phyloP scores from a whole-genome alignment of 2,113 vertebrate species.

The Cavia aperea region DNA sequence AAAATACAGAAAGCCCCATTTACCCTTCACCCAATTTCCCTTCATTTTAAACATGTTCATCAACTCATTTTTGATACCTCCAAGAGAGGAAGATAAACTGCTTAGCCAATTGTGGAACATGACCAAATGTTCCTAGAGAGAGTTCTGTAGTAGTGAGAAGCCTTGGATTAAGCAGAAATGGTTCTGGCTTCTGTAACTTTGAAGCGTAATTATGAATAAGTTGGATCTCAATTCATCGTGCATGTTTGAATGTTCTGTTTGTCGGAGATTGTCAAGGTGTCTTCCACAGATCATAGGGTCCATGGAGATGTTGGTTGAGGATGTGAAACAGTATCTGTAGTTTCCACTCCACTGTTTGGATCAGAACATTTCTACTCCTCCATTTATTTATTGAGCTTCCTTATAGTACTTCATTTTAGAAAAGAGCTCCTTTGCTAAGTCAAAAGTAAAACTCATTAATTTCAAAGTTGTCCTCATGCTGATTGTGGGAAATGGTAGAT shows the following conservation, averaged over 20 bases:
- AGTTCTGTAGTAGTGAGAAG: neutral
- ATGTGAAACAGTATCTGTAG: neutral
- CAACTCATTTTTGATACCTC: neutral
- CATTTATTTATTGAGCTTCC: neutral
- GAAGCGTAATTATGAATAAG: neutral
- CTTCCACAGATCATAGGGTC: neutral
- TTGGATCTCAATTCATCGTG: neutral
- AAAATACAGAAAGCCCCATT: neutral
- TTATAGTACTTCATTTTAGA: neutral
- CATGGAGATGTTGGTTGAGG: neutral
- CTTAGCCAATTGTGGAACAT: neutral
- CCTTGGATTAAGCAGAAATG: neutral
- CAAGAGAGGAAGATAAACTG: neutral
- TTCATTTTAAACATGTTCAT: neutral
- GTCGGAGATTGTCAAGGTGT: neutral
- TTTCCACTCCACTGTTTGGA: neutral
- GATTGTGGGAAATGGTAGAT: neutral
- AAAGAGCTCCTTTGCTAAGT: neutral
- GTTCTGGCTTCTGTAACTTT: neutral
- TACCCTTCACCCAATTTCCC: neutral
- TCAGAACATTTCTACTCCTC: neutral
- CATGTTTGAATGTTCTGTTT: neutral
- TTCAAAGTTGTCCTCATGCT: neutral
- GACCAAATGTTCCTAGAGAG: neutral
- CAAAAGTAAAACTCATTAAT: neutral